Evolutionary conservation across 2,113 vertebrate genomes (phyloP).

Genomic region (Trochalopteron elliotii): DNA sequence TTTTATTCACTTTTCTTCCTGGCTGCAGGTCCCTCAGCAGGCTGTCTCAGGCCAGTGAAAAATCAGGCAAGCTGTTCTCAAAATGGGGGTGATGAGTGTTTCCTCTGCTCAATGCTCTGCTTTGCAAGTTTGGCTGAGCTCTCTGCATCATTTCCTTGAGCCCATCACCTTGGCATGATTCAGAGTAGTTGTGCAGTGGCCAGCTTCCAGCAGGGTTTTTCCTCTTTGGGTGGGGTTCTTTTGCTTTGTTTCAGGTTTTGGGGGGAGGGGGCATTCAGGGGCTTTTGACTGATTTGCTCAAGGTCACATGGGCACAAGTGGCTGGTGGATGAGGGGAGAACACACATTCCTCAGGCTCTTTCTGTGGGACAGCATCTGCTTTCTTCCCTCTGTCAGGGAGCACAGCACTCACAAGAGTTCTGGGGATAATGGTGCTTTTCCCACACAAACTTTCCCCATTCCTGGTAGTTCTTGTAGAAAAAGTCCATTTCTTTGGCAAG

Average conservation of each 20-base stretch:
- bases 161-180: neutral
- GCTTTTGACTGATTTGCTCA: neutral
- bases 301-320: neutral
- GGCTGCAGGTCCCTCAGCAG: neutral
- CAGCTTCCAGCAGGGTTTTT: neutral
- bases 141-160: neutral
- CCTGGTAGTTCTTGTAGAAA: neutral
- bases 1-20: neutral
- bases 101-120: neutral
- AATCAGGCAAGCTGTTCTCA: neutral
- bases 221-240: neutral
- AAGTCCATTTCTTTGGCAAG: neutral
- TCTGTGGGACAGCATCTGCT: neutral
- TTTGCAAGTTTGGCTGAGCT: neutral
- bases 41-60: neutral
- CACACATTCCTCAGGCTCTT: fast-evolving
- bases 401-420: neutral
- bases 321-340: neutral
- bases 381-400: neutral
- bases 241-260: neutral
- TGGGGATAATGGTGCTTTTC: neutral
- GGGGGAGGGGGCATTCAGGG: fast-evolving
- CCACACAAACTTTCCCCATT: fast-evolving
- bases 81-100: neutral
- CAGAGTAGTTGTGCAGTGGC: neutral